These are phyloP conservation scores for Oxyura jamaicensis DNA, from an alignment of 2,113 vertebrate species.

Conservation along the genomic window DNA sequence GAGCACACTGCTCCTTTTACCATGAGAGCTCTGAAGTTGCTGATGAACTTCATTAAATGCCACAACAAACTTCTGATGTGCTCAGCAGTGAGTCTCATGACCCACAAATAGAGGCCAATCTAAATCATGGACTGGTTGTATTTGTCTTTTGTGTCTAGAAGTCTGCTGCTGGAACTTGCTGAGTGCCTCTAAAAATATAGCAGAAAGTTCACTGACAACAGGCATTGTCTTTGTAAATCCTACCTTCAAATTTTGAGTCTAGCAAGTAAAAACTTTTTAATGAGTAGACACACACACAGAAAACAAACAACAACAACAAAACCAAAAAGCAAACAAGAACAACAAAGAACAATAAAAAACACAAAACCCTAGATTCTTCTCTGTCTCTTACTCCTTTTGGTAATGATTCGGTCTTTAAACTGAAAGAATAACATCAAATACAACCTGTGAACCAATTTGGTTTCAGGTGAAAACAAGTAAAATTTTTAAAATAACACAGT, in stretches of 20 bases:
- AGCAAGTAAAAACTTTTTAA: conserved; percentile 3
- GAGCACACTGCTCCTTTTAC: conserved; percentile 7
- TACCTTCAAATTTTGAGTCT: conserved; percentile 28
- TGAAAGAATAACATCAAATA: conserved; percentile 7
- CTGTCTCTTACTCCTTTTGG: background rate
- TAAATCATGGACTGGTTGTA: conserved; percentile 28
- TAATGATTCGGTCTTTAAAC: background rate
- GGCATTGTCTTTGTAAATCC: conserved; percentile 20
- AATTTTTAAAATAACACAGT: background rate
- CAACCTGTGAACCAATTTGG: background rate
- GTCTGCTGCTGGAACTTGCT: conserved; percentile 20
- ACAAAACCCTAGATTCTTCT: background rate
- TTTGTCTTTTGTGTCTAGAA: conserved; percentile 42
- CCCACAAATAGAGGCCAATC: background rate
- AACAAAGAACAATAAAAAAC: background rate
- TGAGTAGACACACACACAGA: background rate
- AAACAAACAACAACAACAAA: background rate
- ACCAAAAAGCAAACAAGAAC: background rate
- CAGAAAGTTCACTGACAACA: conserved; percentile 22
- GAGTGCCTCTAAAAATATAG: conserved; percentile 51
- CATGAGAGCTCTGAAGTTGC: conserved; percentile 19
- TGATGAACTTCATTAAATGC: conserved; percentile 46
- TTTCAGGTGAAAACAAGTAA: background rate
- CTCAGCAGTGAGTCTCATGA: conserved; percentile 20
- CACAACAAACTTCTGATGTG: conserved; percentile 11